phyloP scores from a whole-genome alignment of 2,113 vertebrate species.

The Tretioscincus oriximinensis region DNA sequence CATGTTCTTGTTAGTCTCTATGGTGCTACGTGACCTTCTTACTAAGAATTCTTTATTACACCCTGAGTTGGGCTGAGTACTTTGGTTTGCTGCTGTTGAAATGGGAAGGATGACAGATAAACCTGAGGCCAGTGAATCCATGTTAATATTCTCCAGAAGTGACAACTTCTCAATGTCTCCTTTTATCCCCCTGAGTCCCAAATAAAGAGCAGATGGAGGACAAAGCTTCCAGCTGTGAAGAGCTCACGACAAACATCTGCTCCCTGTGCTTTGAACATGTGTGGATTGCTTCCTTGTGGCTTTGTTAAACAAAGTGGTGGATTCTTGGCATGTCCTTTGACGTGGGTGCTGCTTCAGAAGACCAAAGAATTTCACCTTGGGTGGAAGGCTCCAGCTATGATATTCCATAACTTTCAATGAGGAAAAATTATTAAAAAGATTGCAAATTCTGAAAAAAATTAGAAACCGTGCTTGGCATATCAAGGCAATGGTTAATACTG shows the following conservation, averaged over 20 bases:
- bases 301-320: background rate
- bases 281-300: too few species aligned
- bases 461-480: background rate
- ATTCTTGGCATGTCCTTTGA: background rate
- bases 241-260: background rate
- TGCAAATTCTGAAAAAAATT: background rate
- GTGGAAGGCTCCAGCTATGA: background rate
- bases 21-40: too few species aligned
- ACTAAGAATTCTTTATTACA: background rate
- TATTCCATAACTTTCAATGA: background rate
- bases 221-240: background rate
- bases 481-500: too few species aligned
- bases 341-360: background rate
- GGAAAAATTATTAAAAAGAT: background rate
- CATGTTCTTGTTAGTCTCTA: too few species aligned
- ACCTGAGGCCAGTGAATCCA: background rate
- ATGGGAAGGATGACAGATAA: background rate
- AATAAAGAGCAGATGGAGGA: background rate
- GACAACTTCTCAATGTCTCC: background rate
- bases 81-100: background rate
- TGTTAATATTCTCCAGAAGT: background rate
- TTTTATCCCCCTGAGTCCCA: background rate
- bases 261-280: background rate
- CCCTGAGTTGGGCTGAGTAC: background rate
- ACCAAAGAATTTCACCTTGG: background rate